Conservation (phyloP, 2,113 vertebrate species). For the Phalacrocorax aristotelis region DNA sequence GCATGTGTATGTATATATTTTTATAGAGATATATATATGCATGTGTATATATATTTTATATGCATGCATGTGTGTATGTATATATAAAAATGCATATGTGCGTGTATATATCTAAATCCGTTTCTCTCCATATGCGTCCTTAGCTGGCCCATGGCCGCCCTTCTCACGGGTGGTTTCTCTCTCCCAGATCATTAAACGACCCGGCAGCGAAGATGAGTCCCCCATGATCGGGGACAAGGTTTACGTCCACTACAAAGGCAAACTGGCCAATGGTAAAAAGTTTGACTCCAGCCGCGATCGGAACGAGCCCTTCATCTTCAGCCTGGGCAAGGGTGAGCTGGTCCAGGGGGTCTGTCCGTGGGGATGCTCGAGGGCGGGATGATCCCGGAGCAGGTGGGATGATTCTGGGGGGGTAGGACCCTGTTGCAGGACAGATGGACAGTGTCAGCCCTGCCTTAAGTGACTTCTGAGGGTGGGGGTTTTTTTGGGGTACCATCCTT, state of each 20-base stretch:
- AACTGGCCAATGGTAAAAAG: slow-evolving; percentile 87
- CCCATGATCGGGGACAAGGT: slow-evolving; percentile 96
- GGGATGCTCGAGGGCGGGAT: neutral
- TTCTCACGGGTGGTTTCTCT: neutral
- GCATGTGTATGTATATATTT: neutral
- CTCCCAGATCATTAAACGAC: slow-evolving; percentile 83
- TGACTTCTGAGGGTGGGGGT: fast-evolving
- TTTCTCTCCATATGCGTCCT: neutral
- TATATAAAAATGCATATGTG: neutral
- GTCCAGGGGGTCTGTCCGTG: fast-evolving
- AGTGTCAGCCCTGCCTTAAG: neutral
- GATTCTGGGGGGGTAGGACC: too few relatives aligned
- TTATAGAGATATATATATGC: neutral
- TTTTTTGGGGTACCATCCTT: neutral
- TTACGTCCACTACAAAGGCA: slow-evolving; percentile 93
- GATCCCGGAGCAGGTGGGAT: neutral
- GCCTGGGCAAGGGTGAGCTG: slow-evolving; percentile 84
- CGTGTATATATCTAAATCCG: neutral
- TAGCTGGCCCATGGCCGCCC: neutral
- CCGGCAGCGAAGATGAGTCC: slow-evolving; percentile 78
- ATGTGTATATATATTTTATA: too few relatives aligned
- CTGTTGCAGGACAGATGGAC: neutral
- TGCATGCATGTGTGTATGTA: neutral
- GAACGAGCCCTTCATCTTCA: slow-evolving; percentile 90
- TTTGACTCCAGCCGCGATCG: slow-evolving; percentile 92